Conservation (phyloP, 2,797 vertebrate genomes). For the Morelia viridis region DNA sequence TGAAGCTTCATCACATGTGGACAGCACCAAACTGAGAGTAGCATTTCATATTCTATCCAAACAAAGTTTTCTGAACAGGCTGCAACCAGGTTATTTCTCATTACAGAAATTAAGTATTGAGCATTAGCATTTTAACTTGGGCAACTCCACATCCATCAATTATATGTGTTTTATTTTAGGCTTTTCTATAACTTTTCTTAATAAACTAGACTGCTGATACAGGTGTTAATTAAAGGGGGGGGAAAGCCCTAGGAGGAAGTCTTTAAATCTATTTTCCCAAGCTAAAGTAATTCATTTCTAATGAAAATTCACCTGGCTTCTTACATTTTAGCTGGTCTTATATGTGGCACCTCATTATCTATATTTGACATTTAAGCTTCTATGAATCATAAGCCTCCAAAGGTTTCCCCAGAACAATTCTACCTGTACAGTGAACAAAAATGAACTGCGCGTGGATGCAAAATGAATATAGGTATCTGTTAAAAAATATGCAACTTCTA, state of each 20-base stretch:
- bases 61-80: too few relatives aligned
- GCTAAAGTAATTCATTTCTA: not conserved
- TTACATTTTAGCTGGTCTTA: not conserved
- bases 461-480: not conserved
- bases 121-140: conserved; percentile 9
- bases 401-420: not conserved
- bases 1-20: not conserved
- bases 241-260: not conserved
- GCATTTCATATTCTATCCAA: not conserved
- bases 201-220: not conserved
- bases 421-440: not conserved
- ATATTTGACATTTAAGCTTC: not conserved
- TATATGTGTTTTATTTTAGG: conserved; percentile 25
- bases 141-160: conserved; percentile 25
- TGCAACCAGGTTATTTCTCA: not conserved
- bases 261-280: not conserved
- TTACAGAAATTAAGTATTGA: not conserved
- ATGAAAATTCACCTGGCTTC: not conserved
- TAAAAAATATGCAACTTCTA: not conserved
- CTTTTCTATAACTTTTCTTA: conserved; percentile 3
- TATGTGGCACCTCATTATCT: not conserved
- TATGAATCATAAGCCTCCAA: not conserved
- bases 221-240: not conserved
- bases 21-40: not conserved
- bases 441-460: not conserved